Percentiles rank a stretch among this genome's conserved stretches.
Evolutionary conservation across 2,797 vertebrate genomes (phyloP).

Genomic region (Sebastes oblongus): DNA sequence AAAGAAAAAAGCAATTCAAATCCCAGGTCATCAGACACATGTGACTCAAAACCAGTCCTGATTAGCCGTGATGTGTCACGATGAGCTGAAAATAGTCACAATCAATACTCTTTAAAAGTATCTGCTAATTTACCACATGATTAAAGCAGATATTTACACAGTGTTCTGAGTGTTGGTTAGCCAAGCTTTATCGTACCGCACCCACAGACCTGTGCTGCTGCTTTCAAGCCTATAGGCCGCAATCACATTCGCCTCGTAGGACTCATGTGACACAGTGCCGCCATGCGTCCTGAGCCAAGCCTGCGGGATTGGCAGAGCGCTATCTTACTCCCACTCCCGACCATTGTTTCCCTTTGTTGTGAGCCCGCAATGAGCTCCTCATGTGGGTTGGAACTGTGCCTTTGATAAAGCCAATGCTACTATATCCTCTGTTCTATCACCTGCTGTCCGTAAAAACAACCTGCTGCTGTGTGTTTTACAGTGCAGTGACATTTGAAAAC

Average conservation of each 20-base stretch:
- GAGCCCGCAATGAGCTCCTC: constrained; percentile 56
- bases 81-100: constrained; percentile 9
- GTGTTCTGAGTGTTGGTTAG: constrained; percentile 15
- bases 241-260: constrained; percentile 22
- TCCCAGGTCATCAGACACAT: constrained; percentile 1
- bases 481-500: neutral
- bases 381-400: constrained; percentile 60
- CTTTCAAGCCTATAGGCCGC: constrained; percentile 17
- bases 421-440: constrained; percentile 43
- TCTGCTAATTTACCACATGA: constrained; percentile 35
- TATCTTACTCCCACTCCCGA: constrained; percentile 72
- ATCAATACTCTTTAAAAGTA: constrained; percentile 15
- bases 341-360: constrained; percentile 69
- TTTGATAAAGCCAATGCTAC: constrained; percentile 55
- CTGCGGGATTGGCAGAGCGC: constrained; percentile 59
- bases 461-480: neutral
- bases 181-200: constrained; percentile 1
- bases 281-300: constrained; percentile 59
- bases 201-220: constrained; percentile 50
- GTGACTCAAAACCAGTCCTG: constrained; percentile 14
- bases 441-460: constrained; percentile 18
- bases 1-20: neutral
- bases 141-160: constrained; percentile 18
- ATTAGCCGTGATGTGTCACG: constrained; percentile 9
- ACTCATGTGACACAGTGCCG: constrained; percentile 54